Percentiles rank a stretch among this genome's conserved stretches.
Conservation (phyloP, 2,113 vertebrate genomes). For the Esox niger region DNA sequence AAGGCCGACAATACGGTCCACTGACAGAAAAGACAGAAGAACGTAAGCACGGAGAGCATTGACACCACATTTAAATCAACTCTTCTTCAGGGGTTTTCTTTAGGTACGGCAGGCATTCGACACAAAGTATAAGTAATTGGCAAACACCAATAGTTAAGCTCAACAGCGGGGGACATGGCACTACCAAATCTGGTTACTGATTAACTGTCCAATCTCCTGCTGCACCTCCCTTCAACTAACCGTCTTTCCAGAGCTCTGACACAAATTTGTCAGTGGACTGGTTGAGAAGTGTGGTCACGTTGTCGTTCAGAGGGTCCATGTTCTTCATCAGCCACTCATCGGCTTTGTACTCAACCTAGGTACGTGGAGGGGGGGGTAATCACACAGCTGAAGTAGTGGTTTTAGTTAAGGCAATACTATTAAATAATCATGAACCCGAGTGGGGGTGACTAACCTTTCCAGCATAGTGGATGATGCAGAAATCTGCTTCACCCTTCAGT, state of each 20-base stretch:
- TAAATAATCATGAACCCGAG: no score
- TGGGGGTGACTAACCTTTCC: constrained; percentile 82
- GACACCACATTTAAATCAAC: background rate
- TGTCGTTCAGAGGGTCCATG: constrained; percentile 98
- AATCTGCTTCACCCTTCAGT: constrained; percentile 96
- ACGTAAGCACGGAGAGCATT: background rate
- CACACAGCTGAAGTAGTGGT: no score
- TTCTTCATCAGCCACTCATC: constrained; percentile 99
- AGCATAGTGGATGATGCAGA: constrained; percentile 98
- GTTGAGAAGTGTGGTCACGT: constrained; percentile 90
- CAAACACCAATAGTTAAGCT: background rate
- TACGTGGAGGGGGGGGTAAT: background rate
- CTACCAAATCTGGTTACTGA: no score
- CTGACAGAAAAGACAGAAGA: constrained; percentile 55
- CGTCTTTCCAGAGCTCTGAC: constrained; percentile 96
- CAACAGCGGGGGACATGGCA: background rate
- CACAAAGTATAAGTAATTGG: no score
- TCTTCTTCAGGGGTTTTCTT: background rate
- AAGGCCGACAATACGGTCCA: constrained; percentile 97
- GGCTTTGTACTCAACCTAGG: constrained; percentile 96
- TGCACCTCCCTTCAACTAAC: constrained; percentile 69
- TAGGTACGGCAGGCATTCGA: no score
- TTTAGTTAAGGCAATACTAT: no score
- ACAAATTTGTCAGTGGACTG: constrained; percentile 96
- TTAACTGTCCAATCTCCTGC: background rate